Percentiles rank a stretch among this genome's conserved stretches.
Conservation (phyloP, 2,113 vertebrate species). For the Hyaena hyaena region DNA sequence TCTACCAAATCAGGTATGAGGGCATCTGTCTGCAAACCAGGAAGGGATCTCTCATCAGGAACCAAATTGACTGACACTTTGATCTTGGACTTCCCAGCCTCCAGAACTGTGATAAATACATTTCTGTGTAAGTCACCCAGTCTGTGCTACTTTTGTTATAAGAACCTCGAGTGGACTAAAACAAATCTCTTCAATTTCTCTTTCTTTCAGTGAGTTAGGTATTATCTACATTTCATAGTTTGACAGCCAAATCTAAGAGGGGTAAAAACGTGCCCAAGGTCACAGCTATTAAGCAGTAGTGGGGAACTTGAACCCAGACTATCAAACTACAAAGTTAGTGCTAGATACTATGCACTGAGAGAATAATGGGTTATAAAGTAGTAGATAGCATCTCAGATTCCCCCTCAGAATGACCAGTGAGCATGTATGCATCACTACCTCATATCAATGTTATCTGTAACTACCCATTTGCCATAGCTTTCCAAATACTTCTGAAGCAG, state of each 20-base stretch:
- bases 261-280: not conserved
- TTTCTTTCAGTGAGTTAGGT: not conserved
- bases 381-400: accelerated
- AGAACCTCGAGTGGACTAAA: not conserved
- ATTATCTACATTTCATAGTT: not conserved
- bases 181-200: not conserved
- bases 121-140: not conserved
- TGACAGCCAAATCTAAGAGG: not conserved
- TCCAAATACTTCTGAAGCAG: not conserved
- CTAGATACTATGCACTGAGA: not conserved
- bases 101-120: not conserved
- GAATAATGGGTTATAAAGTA: not conserved
- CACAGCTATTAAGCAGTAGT: not conserved
- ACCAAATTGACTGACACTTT: not conserved
- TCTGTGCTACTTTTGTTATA: not conserved
- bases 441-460: not conserved
- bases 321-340: not conserved
- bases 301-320: not conserved
- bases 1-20: not conserved
- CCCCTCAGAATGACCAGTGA: not conserved
- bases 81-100: not conserved
- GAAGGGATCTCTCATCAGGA: not conserved
- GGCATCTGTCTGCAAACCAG: not conserved
- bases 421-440: not conserved
- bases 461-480: not conserved